Evolutionary conservation across 2,113 vertebrate genomes (phyloP).

Genomic region (Pycnonotus jocosus): DNA sequence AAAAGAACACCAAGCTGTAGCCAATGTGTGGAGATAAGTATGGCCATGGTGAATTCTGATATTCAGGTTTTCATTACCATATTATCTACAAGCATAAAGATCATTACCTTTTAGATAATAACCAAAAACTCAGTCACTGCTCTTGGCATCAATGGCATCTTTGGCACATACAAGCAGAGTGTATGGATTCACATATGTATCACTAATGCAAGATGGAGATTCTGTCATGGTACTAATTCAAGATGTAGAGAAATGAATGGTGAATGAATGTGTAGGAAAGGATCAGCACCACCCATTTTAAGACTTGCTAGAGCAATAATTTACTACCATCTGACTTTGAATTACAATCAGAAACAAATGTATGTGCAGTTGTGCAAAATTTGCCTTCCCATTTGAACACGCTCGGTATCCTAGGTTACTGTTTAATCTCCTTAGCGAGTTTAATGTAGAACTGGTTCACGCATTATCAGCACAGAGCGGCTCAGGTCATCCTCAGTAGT

Average conservation of each 20-base stretch:
- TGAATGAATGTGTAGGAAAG: neutral
- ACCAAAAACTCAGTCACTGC: neutral
- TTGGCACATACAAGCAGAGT: neutral
- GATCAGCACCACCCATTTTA: neutral
- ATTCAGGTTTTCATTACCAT: neutral
- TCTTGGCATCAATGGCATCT: neutral
- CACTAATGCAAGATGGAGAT: neutral
- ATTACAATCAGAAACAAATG: neutral
- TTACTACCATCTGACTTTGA: neutral
- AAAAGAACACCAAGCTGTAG: neutral
- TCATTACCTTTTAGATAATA: neutral
- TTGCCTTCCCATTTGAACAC: neutral
- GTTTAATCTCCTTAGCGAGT: neutral
- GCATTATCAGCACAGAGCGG: neutral
- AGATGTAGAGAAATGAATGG: neutral
- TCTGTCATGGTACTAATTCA: neutral
- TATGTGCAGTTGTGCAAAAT: neutral
- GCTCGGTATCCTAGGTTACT: neutral
- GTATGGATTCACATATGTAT: neutral
- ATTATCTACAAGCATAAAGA: neutral
- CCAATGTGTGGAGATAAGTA: neutral
- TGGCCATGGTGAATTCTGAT: neutral
- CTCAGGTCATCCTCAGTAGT: neutral
- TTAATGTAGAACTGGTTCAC: neutral
- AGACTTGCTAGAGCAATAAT: neutral